Percentiles rank a stretch among this genome's conserved stretches.
Evolutionary conservation across 2,797 vertebrate genomes (phyloP).

Genomic region (Propithecus deckenii): DNA sequence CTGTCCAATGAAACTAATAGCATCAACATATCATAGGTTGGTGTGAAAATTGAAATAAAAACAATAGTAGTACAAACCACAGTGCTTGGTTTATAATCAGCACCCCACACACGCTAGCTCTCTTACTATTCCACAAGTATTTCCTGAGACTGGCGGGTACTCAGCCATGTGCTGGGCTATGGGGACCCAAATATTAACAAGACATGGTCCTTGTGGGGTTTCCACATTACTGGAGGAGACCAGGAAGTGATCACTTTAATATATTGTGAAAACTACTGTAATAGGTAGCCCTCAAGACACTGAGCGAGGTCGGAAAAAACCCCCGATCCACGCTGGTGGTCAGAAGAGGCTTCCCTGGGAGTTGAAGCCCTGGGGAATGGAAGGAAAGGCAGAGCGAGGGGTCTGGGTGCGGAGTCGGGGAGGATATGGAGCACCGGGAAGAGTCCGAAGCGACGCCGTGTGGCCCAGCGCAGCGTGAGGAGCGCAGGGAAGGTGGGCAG

Average conservation of each 20-base stretch:
- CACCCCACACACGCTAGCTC: no score
- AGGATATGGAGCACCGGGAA: not conserved
- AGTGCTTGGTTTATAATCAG: accelerated
- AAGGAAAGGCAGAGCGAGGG: not conserved
- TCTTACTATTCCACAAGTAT: no score
- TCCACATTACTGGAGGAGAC: not conserved
- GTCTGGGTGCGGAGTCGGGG: not conserved
- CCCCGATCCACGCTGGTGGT: no score
- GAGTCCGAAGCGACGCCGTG: accelerated
- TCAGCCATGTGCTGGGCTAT: not conserved
- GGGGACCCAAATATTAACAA: no score
- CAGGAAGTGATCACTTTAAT: not conserved
- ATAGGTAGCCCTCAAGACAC: not conserved
- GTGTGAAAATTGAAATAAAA: not conserved
- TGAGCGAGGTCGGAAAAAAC: not conserved
- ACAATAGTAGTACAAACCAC: no score
- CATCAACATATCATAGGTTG: not conserved
- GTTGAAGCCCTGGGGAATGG: not conserved
- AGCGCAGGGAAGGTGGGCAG: not conserved
- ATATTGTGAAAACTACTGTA: not conserved
- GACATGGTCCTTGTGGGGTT: not conserved
- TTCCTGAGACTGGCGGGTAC: not conserved
- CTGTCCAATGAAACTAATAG: not conserved
- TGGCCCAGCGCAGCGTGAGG: not conserved
- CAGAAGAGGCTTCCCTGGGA: not conserved